phyloP scores from a whole-genome alignment of 2,797 vertebrate species.

The Phrynocephalus guinanensis region DNA sequence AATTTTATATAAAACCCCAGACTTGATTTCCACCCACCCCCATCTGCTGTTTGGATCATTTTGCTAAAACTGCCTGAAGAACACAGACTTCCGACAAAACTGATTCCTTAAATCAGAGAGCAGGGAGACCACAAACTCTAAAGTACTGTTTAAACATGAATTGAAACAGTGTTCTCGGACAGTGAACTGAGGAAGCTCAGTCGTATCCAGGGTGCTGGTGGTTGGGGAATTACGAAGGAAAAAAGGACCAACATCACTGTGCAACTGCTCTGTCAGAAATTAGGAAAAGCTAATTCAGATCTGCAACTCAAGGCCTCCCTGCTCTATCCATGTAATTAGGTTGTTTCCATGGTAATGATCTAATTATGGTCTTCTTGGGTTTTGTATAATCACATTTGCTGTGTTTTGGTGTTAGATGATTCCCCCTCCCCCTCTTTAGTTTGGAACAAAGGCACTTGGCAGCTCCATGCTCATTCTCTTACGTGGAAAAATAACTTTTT shows the following conservation, averaged over 20 bases:
- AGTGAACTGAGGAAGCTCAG: slow-evolving; percentile 62
- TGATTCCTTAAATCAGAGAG: slow-evolving; percentile 2
- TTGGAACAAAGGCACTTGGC: slow-evolving; percentile 81
- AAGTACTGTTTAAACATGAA: slow-evolving; percentile 34
- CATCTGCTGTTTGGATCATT: background rate
- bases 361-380: slow-evolving; percentile 84
- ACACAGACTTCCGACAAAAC: background rate
- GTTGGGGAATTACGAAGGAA: background rate
- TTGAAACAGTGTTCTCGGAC: slow-evolving; percentile 52
- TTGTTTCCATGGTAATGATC: slow-evolving; percentile 87
- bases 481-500: slow-evolving; percentile 79
- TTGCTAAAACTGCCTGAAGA: background rate
- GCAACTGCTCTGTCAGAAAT: slow-evolving; percentile 71
- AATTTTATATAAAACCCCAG: background rate
- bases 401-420: slow-evolving; percentile 79
- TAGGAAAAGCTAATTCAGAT: slow-evolving; percentile 77
- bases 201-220: slow-evolving; percentile 52
- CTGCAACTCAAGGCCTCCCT: slow-evolving; percentile 74
- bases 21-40: no score
- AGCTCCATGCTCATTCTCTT: slow-evolving; percentile 78
- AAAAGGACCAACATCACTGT: background rate
- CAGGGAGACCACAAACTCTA: slow-evolving; percentile 2
- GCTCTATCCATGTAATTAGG: slow-evolving; percentile 85
- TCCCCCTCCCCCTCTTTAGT: slow-evolving; percentile 73
- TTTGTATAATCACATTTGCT: slow-evolving; percentile 84